These are phyloP conservation scores for Crotalus helleri DNA, from an alignment of 2,113 vertebrate species.

Conservation along the genomic window DNA sequence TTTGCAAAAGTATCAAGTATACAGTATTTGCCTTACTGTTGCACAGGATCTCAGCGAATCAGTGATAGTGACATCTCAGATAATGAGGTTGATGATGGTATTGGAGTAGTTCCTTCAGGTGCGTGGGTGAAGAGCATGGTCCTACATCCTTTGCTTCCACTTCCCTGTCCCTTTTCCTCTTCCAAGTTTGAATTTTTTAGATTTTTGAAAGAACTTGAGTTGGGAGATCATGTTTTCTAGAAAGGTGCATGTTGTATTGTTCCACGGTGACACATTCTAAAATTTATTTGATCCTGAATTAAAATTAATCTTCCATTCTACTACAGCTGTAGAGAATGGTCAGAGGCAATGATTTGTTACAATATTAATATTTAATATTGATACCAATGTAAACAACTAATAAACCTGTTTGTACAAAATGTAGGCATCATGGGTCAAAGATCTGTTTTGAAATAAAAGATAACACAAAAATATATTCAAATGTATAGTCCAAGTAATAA, in stretches of 20 bases:
- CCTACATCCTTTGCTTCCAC: conserved; percentile 58
- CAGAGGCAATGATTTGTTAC: background rate
- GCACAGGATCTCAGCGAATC: conserved; percentile 97
- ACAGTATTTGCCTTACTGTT: conserved; percentile 78
- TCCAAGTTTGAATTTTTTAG: conserved; percentile 50
- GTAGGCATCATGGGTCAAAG: conserved; percentile 14
- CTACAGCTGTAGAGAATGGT: background rate
- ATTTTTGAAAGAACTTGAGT: conserved; percentile 64
- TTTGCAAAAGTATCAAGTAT: conserved; percentile 56
- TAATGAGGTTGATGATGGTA: conserved; percentile 98
- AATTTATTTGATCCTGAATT: background rate
- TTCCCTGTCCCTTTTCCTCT: background rate
- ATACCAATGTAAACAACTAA: conserved; percentile 23
- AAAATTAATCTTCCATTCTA: background rate
- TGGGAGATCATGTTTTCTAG: conserved; percentile 51
- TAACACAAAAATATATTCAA: background rate
- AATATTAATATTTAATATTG: conserved; percentile 3
- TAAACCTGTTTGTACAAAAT: background rate
- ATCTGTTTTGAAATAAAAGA: conserved; percentile 21
- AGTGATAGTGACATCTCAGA: conserved; percentile 93
- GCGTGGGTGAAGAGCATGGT: conserved; percentile 83
- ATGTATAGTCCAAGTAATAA: conserved; percentile 25
- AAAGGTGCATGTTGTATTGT: conserved; percentile 54
- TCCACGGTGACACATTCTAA: conserved; percentile 50
- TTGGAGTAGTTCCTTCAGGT: conserved; percentile 94